Conservation (phyloP, 2,797 vertebrate genomes). For the Numenius phaeopus region DNA sequence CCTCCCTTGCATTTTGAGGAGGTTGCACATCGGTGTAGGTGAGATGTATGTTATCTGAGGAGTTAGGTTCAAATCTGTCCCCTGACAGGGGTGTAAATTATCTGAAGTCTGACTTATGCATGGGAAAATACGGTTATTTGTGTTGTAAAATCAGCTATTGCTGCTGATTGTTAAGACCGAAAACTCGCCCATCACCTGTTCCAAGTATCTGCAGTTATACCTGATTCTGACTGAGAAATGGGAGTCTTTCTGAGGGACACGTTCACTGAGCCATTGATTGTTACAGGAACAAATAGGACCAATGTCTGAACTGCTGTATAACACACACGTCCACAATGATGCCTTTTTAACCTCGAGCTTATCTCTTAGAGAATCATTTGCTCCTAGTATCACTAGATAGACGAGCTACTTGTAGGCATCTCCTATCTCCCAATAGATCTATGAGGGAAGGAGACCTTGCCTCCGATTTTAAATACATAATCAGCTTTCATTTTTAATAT, state of each 20-base stretch:
- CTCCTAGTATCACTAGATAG: not conserved
- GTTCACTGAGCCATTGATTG: not conserved
- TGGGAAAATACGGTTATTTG: not conserved
- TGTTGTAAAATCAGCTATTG: not conserved
- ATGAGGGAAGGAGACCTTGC: not conserved
- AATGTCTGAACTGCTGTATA: not conserved
- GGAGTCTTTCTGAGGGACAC: not conserved
- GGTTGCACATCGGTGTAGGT: not conserved
- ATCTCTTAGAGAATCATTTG: conserved; percentile 25
- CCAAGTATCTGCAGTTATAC: not conserved
- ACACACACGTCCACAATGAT: not conserved
- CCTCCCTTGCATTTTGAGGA: not conserved
- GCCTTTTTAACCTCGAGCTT: conserved; percentile 34
- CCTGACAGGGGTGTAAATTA: not conserved
- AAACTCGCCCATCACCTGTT: not conserved
- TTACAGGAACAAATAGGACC: not conserved
- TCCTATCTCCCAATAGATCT: not conserved
- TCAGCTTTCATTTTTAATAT: conserved; percentile 7
- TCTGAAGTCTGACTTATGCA: not conserved
- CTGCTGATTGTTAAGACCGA: not conserved
- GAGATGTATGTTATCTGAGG: not conserved
- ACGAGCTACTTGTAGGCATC: not conserved
- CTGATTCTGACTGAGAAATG: not conserved
- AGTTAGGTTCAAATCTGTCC: not conserved
- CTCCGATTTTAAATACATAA: not conserved